These are phyloP conservation scores for Hesperophylax magnus DNA, from an alignment of 1,140 invertebrate species.

Conservation along the genomic window DNA sequence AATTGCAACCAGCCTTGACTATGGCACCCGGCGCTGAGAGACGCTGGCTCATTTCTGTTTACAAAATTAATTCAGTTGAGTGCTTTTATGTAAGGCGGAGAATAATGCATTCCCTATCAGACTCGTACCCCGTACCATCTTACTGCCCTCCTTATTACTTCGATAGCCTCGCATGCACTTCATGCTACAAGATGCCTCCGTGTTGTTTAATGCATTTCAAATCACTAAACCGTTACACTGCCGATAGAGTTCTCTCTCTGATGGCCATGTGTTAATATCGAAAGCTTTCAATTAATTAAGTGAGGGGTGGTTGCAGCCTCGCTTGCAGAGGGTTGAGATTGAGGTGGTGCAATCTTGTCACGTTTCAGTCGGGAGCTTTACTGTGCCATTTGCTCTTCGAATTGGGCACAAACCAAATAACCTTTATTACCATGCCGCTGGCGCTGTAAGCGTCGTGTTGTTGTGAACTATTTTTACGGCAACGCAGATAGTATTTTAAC, in stretches of 20 bases:
- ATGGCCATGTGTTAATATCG: conserved; percentile 20
- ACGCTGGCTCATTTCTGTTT: conserved; percentile 23
- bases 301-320: background rate
- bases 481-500: background rate
- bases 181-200: too few relatives aligned
- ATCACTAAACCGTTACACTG: background rate
- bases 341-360: background rate
- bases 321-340: background rate
- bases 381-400: background rate
- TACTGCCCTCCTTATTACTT: background rate
- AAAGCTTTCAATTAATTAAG: conserved; percentile 36
- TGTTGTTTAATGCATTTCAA: conserved; percentile 1
- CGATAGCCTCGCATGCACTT: background rate
- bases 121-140: background rate
- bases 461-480: background rate
- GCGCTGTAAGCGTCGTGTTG: background rate
- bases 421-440: background rate
- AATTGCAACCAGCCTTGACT: background rate
- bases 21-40: background rate
- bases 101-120: background rate
- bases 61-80: conserved; percentile 42
- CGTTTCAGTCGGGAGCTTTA: background rate
- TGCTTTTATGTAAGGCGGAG: conserved; percentile 31
- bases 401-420: conserved; percentile 3
- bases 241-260: background rate